Evolutionary conservation across 2,888 invertebrate genomes (phyloP).

Genomic region (Blastobasis adustella): DNA sequence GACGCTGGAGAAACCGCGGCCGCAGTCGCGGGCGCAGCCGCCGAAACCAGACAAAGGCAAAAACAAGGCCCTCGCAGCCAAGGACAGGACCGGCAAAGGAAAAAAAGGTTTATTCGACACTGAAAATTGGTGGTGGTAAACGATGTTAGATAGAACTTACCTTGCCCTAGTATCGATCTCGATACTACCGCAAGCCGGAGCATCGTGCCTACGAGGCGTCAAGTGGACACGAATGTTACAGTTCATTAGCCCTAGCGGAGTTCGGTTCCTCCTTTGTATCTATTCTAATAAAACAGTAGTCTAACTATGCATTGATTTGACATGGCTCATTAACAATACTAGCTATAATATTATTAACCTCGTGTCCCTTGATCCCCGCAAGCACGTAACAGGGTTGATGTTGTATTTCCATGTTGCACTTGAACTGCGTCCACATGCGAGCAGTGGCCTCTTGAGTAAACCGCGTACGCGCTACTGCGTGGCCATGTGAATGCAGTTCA

Average conservation of each 20-base stretch:
- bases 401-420: slow-evolving; percentile 56
- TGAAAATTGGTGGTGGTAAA: slow-evolving; percentile 90
- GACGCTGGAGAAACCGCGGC: slow-evolving; percentile 64
- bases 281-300: slow-evolving; percentile 30
- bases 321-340: slow-evolving; percentile 53
- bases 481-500: slow-evolving; percentile 39
- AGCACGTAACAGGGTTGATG: slow-evolving; percentile 67
- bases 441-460: background rate
- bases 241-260: slow-evolving; percentile 31
- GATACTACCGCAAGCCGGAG: slow-evolving; percentile 44
- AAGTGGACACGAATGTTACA: slow-evolving; percentile 65
- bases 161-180: slow-evolving; percentile 38
- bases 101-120: slow-evolving; percentile 90
- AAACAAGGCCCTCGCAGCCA: slow-evolving; percentile 67
- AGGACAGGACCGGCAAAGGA: slow-evolving; percentile 76
- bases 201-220: slow-evolving; percentile 51
- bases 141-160: slow-evolving; percentile 39
- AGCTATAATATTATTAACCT: slow-evolving; percentile 53
- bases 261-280: slow-evolving; percentile 38
- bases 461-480: too few species aligned
- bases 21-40: slow-evolving; percentile 45
- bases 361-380: slow-evolving; percentile 69
- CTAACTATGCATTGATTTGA: slow-evolving; percentile 51
- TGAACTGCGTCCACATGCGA: slow-evolving; percentile 46
- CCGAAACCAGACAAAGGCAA: slow-evolving; percentile 58